Conservation (phyloP, 2,797 vertebrate species). For the Novumbra hubbsi region DNA sequence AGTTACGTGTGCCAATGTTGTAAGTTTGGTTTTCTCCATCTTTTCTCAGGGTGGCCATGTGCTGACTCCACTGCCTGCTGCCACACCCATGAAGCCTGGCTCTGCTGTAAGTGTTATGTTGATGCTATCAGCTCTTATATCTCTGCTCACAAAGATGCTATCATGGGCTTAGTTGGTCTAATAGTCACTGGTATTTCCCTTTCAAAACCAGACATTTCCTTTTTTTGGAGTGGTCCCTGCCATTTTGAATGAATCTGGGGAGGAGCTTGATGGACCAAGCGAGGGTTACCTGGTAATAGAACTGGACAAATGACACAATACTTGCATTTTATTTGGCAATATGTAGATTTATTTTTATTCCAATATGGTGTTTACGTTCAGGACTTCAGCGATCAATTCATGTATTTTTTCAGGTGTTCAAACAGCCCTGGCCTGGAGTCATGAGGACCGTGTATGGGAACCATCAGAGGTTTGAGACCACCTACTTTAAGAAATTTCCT, state of each 20-base stretch:
- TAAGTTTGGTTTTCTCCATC: not conserved
- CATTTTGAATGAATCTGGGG: constrained; percentile 90
- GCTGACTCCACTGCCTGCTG: constrained; percentile 90
- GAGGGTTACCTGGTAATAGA: constrained; percentile 91
- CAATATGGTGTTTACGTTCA: not conserved
- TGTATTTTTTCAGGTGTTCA: constrained; percentile 84
- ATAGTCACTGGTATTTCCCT: not conserved
- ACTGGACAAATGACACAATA: not conserved
- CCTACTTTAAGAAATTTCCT: constrained; percentile 96
- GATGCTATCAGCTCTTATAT: not conserved
- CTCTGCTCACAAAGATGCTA: not conserved
- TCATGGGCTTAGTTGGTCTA: not conserved
- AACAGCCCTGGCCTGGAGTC: constrained; percentile 95
- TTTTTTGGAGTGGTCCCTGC: constrained; percentile 96
- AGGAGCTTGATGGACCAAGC: constrained; percentile 92
- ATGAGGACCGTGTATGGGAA: constrained; percentile 91
- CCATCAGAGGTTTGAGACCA: constrained; percentile 86
- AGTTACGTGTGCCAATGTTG: constrained; percentile 1
- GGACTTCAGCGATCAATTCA: not conserved
- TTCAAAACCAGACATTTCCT: constrained; percentile 82
- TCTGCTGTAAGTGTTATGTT: constrained; percentile 86
- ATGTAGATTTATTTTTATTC: not conserved
- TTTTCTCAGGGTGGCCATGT: constrained; percentile 89
- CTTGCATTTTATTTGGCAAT: not conserved
- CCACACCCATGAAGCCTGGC: constrained; percentile 92